Conservation (phyloP, 2,113 vertebrate species). For the Strix uralensis region DNA sequence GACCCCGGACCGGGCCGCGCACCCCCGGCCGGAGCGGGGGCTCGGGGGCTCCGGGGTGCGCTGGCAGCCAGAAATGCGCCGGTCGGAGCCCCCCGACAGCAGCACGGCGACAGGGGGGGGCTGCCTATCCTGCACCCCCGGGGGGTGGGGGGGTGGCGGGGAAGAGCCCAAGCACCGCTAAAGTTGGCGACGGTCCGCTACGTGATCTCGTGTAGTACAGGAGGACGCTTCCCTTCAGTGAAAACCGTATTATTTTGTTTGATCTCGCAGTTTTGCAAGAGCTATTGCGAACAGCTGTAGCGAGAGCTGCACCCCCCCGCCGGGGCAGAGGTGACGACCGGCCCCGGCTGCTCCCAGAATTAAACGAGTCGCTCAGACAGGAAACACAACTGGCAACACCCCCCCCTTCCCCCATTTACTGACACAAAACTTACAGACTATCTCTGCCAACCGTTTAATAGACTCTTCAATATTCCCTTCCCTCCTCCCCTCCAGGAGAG, state of each 20-base stretch:
- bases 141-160: accelerated
- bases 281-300: neutral
- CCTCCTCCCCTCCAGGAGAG: neutral
- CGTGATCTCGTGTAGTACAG: neutral
- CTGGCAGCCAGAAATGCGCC: no score
- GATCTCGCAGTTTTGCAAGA: neutral
- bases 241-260: neutral
- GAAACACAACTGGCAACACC: neutral
- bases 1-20: neutral
- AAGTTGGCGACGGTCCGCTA: accelerated
- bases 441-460: neutral
- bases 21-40: neutral
- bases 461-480: neutral
- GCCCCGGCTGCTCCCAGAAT: neutral
- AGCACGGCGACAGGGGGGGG: neutral
- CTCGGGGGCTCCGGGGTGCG: neutral
- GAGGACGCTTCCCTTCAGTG: neutral
- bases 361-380: neutral
- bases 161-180: neutral
- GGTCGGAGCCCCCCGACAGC: neutral
- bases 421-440: neutral
- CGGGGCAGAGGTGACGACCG: neutral
- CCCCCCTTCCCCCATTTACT: neutral
- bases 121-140: neutral
- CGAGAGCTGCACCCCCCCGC: neutral